A percentile compares a stretch with the other conserved stretches of the same genome.
phyloP scores from a whole-genome alignment of 2,797 vertebrate genomes.

The Salmo trutta region DNA sequence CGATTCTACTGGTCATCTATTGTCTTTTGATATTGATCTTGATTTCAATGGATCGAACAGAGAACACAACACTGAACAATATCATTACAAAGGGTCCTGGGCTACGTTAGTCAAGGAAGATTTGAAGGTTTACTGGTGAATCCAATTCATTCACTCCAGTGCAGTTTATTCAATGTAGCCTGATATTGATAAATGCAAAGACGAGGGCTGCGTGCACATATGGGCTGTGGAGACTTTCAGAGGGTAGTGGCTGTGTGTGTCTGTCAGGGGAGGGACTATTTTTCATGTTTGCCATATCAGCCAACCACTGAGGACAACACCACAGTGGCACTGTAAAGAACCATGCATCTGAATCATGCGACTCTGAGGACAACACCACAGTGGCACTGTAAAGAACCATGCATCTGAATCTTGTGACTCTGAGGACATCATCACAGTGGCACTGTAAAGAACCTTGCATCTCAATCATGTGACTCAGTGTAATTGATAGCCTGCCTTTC shows the following conservation, averaged over 20 bases:
- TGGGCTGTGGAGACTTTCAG: slow-evolving; percentile 45
- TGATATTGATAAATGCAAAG: slow-evolving; percentile 56
- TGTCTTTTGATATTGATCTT: slow-evolving; percentile 70
- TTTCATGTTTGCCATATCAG: slow-evolving; percentile 59
- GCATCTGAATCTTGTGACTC: slow-evolving; percentile 59
- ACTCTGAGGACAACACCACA: neutral
- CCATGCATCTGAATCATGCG: slow-evolving; percentile 59
- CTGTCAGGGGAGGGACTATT: slow-evolving; percentile 31
- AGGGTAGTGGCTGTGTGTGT: slow-evolving; percentile 26
- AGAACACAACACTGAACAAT: slow-evolving; percentile 55
- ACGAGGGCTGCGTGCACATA: slow-evolving; percentile 51
- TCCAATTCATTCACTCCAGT: slow-evolving; percentile 59
- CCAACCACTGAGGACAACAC: slow-evolving; percentile 60
- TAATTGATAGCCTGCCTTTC: slow-evolving; percentile 57
- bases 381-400: slow-evolving; percentile 53
- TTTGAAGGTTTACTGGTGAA: slow-evolving; percentile 56
- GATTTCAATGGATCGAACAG: slow-evolving; percentile 36
- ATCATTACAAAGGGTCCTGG: slow-evolving; percentile 38
- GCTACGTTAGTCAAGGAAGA: slow-evolving; percentile 50
- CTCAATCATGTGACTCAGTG: slow-evolving; percentile 52
- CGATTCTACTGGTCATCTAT: slow-evolving; percentile 65
- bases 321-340: slow-evolving; percentile 56
- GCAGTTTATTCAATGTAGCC: slow-evolving; percentile 55
- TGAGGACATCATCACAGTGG: slow-evolving; percentile 51
- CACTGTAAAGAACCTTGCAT: slow-evolving; percentile 61